Conservation (phyloP, 2,113 vertebrate species). For the Sciurus niger region DNA sequence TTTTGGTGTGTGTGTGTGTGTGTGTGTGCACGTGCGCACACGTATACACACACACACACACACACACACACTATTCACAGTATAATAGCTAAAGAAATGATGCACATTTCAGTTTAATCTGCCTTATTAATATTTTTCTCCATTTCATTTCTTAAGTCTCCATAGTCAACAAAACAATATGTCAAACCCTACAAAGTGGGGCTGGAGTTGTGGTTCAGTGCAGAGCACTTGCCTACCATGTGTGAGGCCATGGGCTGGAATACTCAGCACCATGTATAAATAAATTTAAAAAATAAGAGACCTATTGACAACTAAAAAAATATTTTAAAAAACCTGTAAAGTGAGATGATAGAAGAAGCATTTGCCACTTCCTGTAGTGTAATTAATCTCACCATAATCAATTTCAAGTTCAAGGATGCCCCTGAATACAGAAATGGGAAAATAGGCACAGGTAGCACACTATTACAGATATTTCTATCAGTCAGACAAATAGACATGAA, state of each 20-base stretch:
- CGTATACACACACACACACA: too few species aligned
- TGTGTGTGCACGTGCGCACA: neutral
- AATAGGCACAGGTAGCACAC: neutral
- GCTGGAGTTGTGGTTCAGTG: too few species aligned
- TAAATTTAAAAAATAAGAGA: too few species aligned
- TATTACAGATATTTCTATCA: neutral
- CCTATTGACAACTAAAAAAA: too few species aligned
- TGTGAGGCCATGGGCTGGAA: too few species aligned
- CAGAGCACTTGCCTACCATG: too few species aligned
- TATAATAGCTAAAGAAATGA: neutral
- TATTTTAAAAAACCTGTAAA: too few species aligned
- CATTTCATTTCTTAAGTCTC: slow-evolving; percentile 2
- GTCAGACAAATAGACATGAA: neutral
- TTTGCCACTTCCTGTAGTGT: neutral
- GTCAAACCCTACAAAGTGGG: neutral
- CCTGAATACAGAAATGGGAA: neutral
- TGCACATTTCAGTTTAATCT: neutral
- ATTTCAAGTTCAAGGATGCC: neutral
- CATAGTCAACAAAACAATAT: neutral
- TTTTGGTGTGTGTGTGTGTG: too few species aligned
- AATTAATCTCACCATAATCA: neutral
- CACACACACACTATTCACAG: neutral
- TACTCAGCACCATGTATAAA: too few species aligned
- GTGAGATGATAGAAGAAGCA: neutral
- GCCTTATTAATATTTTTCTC: neutral